phyloP scores from a whole-genome alignment of 2,888 invertebrate species.

The Amblyjoppa proteus region DNA sequence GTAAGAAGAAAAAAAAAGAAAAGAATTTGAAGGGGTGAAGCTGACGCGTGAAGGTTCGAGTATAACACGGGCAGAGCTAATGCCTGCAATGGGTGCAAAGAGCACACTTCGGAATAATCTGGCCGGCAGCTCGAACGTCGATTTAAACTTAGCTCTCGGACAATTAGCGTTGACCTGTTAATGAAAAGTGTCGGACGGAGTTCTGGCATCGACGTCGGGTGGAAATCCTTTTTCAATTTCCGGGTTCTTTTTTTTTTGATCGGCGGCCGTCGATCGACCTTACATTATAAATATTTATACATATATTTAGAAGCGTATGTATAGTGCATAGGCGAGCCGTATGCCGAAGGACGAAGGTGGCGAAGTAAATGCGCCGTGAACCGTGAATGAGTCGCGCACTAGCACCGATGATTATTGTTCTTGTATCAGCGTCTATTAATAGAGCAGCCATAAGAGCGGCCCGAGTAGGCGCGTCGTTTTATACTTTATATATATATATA shows the following conservation, averaged over 20 bases:
- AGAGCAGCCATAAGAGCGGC: slow-evolving; percentile 57
- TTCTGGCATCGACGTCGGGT: slow-evolving; percentile 25
- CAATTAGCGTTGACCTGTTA: slow-evolving; percentile 67
- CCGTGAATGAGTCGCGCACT: slow-evolving; percentile 56
- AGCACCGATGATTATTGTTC: slow-evolving; percentile 65
- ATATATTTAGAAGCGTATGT: background rate
- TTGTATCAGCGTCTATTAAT: slow-evolving; percentile 67
- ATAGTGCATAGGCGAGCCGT: slow-evolving; percentile 14
- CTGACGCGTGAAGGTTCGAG: slow-evolving; percentile 15
- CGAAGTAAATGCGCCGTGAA: slow-evolving; percentile 65
- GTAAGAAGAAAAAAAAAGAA: background rate
- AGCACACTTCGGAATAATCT: slow-evolving; percentile 23
- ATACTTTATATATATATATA: slow-evolving; percentile 7
- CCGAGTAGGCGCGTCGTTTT: slow-evolving; percentile 20
- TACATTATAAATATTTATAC: background rate
- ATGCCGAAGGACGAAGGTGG: slow-evolving; percentile 64
- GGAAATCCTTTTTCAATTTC: slow-evolving; percentile 21
- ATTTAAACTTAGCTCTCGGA: slow-evolving; percentile 66
- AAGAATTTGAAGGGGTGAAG: background rate
- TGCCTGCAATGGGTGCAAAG: background rate
- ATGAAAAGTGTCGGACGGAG: slow-evolving; percentile 17
- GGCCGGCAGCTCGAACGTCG: slow-evolving; percentile 43
- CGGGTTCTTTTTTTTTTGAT: slow-evolving; percentile 11
- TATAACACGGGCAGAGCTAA: slow-evolving; percentile 1
- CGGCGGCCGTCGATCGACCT: slow-evolving; percentile 13